Base-by-base conservation (phyloP, 2,888 invertebrate genomes). In the Noctua fimbriata region DNA sequence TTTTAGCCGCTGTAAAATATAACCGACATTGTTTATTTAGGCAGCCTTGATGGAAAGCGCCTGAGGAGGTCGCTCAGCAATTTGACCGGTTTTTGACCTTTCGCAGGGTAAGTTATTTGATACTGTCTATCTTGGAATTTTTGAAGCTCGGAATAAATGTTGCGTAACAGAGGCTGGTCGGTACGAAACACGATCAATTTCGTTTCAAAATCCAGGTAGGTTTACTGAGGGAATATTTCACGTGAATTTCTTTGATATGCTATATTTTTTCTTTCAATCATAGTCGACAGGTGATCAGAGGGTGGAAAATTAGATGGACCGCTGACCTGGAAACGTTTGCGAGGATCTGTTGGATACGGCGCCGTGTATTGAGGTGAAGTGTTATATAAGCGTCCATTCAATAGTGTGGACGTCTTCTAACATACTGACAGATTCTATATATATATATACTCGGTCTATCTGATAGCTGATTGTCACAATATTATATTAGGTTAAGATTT, bases 11-110 rank as follows among this genome's bases (percentile, higher is more conserved):
- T 63, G 75, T 82, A 74, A 87, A 89, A 89, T 84, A 86, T 87
- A 86, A 72, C 78, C 75, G 76, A 60, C 84, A 86, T 87, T 87
- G 88, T 89, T 87, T 89, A 85, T 90, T 90, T 87, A 88, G 84
- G 87, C 67, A 49, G 79, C 67, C 80, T 88, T 82, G 87, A 88
- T 87, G 88, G 88, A 79, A 88, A 86, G 28, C 67, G 88, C 89
- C 84, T 49, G 73, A 78, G 89, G 88, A 82, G 65, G 70, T 78
- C 69, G 55, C 76, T 79, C 60, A 63, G 80, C 79, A 84, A 88
- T 84, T 88, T 79, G 70, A 70, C 58, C 72, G 71, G 77, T 65
- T 79, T 82, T 73, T 82, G 82, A 89, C 82, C 88, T 84, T 79
- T 77, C 63, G 49, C 73, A 18, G 63, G 58, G 49, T 71, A 82